phyloP scores from a whole-genome alignment of 2,888 invertebrate genomes.

The Caenorhabditis sp. region DNA sequence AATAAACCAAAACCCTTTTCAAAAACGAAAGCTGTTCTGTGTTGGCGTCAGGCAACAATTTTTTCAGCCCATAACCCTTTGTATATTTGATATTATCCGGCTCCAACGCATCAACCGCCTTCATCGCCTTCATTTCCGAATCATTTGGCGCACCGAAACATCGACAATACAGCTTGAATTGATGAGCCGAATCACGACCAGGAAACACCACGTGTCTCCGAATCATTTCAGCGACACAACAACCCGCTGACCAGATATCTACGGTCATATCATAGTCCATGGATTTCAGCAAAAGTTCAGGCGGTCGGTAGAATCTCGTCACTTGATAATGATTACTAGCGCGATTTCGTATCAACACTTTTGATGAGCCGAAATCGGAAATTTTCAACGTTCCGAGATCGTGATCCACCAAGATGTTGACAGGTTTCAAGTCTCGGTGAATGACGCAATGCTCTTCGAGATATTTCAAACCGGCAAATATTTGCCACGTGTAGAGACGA shows the following conservation, averaged over 20 bases:
- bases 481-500: slow-evolving; percentile 62
- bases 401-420: slow-evolving; percentile 57
- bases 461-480: slow-evolving; percentile 58
- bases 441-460: slow-evolving; percentile 38
- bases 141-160: slow-evolving; percentile 33
- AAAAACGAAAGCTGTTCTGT: slow-evolving; percentile 45
- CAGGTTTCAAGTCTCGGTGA: slow-evolving; percentile 42
- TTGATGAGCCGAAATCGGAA: slow-evolving; percentile 62
- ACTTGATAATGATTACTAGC: slow-evolving; percentile 55
- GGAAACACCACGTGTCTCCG: slow-evolving; percentile 48
- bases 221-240: slow-evolving; percentile 59
- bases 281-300: slow-evolving; percentile 56
- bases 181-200: slow-evolving; percentile 46
- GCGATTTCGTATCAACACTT: slow-evolving; percentile 37
- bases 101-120: slow-evolving; percentile 14
- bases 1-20: slow-evolving; percentile 47
- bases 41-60: slow-evolving; percentile 19
- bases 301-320: slow-evolving; percentile 63
- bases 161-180: slow-evolving; percentile 31
- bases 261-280: slow-evolving; percentile 40
- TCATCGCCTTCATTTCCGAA: slow-evolving; percentile 31
- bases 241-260: slow-evolving; percentile 60
- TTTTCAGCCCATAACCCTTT: slow-evolving; percentile 24
- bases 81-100: slow-evolving; percentile 17
- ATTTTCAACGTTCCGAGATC: slow-evolving; percentile 48